phyloP scores from a whole-genome alignment of 2,797 vertebrate species.

The Poeciliopsis gracilis region DNA sequence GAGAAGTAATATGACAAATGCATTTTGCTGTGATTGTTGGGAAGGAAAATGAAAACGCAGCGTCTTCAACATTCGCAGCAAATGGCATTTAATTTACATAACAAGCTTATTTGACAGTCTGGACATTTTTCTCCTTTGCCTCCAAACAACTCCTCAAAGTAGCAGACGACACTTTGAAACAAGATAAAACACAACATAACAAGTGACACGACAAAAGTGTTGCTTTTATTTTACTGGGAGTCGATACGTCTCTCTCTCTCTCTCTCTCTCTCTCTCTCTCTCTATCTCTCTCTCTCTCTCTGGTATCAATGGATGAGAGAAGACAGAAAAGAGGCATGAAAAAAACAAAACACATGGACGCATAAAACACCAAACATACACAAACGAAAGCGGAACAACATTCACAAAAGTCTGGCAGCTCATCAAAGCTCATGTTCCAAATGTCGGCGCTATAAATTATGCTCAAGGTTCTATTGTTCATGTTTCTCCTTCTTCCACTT shows the following conservation, averaged over 20 bases:
- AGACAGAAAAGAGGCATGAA: constrained; percentile 27
- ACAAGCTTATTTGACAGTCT: constrained; percentile 19
- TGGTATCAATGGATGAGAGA: constrained; percentile 50
- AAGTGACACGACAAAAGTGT: constrained; percentile 48
- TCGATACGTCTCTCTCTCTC: constrained; percentile 46
- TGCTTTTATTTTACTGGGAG: constrained; percentile 54
- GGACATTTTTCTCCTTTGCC: constrained; percentile 31
- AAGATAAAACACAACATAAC: constrained; percentile 27
- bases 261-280: constrained; percentile 31
- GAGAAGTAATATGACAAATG: background rate
- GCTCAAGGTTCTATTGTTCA: constrained; percentile 67
- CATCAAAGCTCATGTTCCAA: constrained; percentile 61
- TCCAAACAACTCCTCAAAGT: constrained; percentile 10
- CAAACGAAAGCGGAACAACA: constrained; percentile 53
- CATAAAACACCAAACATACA: constrained; percentile 28
- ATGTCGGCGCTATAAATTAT: constrained; percentile 64
- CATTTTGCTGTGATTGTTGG: constrained; percentile 12
- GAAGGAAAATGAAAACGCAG: background rate
- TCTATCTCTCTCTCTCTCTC: constrained; percentile 29
- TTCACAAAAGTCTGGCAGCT: constrained; percentile 58
- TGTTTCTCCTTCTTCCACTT: constrained; percentile 56
- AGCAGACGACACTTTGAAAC: constrained; percentile 20
- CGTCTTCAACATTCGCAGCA: constrained; percentile 5
- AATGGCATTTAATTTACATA: background rate
- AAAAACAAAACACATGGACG: constrained; percentile 41